These are phyloP conservation scores for Dyspetes luteomarginatus DNA, from an alignment of 2,888 invertebrate species.

Conservation along the genomic window DNA sequence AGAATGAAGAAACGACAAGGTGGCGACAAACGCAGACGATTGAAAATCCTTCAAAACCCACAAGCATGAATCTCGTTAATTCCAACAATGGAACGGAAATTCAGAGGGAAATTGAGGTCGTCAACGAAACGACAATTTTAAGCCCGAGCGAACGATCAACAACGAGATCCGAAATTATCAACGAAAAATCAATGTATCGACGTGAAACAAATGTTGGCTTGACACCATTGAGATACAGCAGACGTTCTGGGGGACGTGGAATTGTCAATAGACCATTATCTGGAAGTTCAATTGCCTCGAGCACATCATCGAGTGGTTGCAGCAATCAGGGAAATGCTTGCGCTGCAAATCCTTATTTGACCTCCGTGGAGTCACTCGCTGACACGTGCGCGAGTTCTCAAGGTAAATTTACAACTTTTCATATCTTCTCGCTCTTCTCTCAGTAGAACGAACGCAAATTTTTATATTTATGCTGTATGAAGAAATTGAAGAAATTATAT, in stretches of 20 bases:
- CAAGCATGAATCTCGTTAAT: neutral
- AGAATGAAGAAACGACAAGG: conserved; percentile 4
- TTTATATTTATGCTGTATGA: no score
- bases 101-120: conserved; percentile 42
- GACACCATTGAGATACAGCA: conserved; percentile 83
- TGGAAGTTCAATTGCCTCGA: conserved; percentile 90
- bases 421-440: no score
- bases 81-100: conserved; percentile 20
- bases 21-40: neutral
- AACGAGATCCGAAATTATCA: conserved; percentile 72
- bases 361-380: conserved; percentile 94
- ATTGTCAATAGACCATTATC: conserved; percentile 89
- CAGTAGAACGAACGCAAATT: no score
- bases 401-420: conserved; percentile 78
- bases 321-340: conserved; percentile 86
- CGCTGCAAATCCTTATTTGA: conserved; percentile 91
- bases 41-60: neutral
- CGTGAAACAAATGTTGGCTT: conserved; percentile 80
- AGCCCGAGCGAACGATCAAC: conserved; percentile 21
- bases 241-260: conserved; percentile 85
- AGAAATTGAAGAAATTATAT: neutral
- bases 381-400: conserved; percentile 88
- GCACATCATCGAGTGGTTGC: conserved; percentile 82
- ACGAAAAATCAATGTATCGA: conserved; percentile 80
- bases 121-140: neutral